Percentiles rank a stretch among this genome's conserved stretches.
Evolutionary conservation across 1,140 invertebrate species (phyloP).

Genomic region (Cotesia chilonis): DNA sequence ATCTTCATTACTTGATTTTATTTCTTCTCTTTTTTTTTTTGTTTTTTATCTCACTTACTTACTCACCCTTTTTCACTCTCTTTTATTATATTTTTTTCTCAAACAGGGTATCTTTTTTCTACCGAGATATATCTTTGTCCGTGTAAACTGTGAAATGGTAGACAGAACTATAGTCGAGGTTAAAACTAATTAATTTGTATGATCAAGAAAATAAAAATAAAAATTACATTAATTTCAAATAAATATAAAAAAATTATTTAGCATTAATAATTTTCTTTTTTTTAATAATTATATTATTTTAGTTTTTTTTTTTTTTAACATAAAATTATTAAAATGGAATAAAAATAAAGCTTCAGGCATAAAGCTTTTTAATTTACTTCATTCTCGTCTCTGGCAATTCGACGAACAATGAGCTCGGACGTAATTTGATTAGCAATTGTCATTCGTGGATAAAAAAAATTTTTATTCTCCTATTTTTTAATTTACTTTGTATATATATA

Average conservation of each 20-base stretch:
- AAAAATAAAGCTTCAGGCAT: neutral
- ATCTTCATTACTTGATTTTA: no score
- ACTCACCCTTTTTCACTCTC: no score
- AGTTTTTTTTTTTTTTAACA: neutral
- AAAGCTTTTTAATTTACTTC: conserved; percentile 15
- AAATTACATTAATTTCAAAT: neutral
- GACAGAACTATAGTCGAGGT: conserved; percentile 26
- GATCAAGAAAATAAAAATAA: conserved; percentile 25
- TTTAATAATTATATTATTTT: no score
- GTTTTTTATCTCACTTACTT: no score
- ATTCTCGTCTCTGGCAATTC: conserved; percentile 9
- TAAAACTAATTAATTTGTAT: conserved; percentile 37
- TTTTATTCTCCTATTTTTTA: neutral
- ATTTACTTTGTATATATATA: neutral
- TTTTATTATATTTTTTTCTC: neutral
- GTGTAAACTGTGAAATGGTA: conserved; percentile 24
- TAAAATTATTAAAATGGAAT: conserved; percentile 7
- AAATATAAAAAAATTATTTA: neutral
- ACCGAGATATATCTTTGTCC: neutral
- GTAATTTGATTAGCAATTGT: conserved; percentile 29
- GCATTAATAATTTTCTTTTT: no score
- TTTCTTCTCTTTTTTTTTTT: neutral
- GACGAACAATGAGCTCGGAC: conserved; percentile 21
- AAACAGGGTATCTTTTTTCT: conserved; percentile 6
- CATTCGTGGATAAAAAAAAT: conserved; percentile 12